These are phyloP conservation scores for Ligdia adustata DNA, from an alignment of 2,888 invertebrate species.

Conservation along the genomic window DNA sequence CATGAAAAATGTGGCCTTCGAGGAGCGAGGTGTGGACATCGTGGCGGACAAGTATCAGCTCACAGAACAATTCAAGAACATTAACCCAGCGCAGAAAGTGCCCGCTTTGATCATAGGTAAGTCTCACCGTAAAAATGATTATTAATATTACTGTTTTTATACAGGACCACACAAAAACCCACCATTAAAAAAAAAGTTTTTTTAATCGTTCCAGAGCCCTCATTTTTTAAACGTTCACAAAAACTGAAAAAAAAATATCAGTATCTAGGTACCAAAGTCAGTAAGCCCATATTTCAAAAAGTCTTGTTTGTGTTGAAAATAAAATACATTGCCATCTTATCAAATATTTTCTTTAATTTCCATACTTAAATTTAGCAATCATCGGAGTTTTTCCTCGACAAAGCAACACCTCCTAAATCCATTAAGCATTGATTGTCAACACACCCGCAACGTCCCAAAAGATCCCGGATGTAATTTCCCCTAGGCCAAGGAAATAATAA, in stretches of 20 bases:
- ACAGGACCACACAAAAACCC: not conserved
- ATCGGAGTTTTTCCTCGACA: not conserved
- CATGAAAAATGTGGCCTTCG: conserved; percentile 62
- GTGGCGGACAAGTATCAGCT: conserved; percentile 54
- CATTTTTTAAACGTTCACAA: no score
- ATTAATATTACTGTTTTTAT: not conserved
- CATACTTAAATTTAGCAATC: not conserved
- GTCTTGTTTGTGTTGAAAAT: no score
- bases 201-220: no score
- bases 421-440: conserved; percentile 18
- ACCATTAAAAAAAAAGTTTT: no score
- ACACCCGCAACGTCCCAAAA: conserved; percentile 31
- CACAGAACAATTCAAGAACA: conserved; percentile 57
- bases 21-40: conserved; percentile 66
- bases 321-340: no score
- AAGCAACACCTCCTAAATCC: not conserved
- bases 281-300: no score
- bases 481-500: conserved; percentile 53
- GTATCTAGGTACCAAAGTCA: no score
- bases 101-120: conserved; percentile 73
- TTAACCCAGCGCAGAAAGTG: conserved; percentile 76
- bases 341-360: no score
- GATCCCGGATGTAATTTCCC: conserved; percentile 53
- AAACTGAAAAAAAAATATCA: no score
- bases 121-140: conserved; percentile 15